phyloP scores from a whole-genome alignment of 2,113 vertebrate species.

The Pseudorectes ferrugineus region DNA sequence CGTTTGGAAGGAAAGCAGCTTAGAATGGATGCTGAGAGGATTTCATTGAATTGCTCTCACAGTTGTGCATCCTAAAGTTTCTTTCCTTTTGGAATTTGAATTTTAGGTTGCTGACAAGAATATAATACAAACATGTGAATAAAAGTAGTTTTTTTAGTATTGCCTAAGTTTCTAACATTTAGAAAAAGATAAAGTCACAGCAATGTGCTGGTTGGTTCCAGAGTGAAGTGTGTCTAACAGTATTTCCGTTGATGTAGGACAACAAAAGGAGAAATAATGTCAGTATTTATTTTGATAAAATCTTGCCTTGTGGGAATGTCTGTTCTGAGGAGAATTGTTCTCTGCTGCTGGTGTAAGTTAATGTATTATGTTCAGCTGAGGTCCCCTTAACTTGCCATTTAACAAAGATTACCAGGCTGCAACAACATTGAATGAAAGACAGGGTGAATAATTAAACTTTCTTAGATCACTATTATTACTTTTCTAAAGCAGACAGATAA shows the following conservation, averaged over 20 bases:
- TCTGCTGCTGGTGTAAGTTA: neutral
- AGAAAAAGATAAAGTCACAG: neutral
- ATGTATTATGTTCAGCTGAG: neutral
- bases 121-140: neutral
- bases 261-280: neutral
- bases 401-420: neutral
- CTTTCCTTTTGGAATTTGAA: neutral
- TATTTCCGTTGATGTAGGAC: neutral
- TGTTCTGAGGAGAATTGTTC: neutral
- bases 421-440: neutral
- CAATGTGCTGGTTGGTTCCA: neutral
- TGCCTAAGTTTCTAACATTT: neutral
- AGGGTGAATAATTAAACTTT: neutral
- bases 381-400: neutral
- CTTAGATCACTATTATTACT: neutral
- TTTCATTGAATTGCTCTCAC: neutral
- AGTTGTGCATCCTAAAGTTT: neutral
- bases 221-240: neutral
- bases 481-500: neutral
- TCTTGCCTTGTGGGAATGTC: neutral
- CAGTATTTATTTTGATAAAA: neutral
- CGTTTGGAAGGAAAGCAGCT: neutral
- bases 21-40: neutral
- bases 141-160: neutral
- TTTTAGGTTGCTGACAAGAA: neutral